Conservation (phyloP, 2,888 invertebrate species). For the Yponomeuta evonymella region DNA sequence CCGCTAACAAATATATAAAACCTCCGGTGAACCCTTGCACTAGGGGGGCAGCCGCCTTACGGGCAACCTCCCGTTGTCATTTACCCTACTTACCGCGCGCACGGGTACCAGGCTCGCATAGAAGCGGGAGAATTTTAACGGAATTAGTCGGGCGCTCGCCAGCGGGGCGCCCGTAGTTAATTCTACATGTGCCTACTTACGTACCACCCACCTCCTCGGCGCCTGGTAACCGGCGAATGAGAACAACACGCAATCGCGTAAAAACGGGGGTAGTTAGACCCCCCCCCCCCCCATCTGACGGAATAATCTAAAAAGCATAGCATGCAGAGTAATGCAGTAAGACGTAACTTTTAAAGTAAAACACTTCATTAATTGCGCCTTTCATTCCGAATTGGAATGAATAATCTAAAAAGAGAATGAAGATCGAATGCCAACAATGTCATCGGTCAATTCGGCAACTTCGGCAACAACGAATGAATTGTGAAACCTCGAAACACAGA, state of each 20-base stretch:
- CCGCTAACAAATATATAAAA: constrained; percentile 10
- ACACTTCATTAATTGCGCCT: too few relatives aligned
- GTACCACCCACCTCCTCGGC: constrained; percentile 57
- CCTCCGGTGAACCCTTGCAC: constrained; percentile 12
- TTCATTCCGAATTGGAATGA: too few relatives aligned
- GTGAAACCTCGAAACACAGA: too few relatives aligned
- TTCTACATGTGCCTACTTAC: constrained; percentile 31
- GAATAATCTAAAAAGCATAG: neutral
- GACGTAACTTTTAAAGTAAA: too few relatives aligned
- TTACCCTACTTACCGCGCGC: constrained; percentile 49
- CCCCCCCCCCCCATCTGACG: neutral
- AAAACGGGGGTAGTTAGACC: constrained; percentile 37
- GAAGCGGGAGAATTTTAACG: constrained; percentile 70
- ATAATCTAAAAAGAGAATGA: too few relatives aligned
- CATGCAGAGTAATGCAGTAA: too few relatives aligned
- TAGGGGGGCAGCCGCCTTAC: constrained; percentile 18
- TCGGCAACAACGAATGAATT: too few relatives aligned
- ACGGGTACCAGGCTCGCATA: constrained; percentile 64
- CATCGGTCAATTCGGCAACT: too few relatives aligned
- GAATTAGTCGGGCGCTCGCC: constrained; percentile 70
- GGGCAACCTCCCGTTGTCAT: constrained; percentile 55
- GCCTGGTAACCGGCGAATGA: constrained; percentile 56
- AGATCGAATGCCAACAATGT: too few relatives aligned
- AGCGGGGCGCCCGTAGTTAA: constrained; percentile 71
- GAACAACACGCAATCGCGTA: constrained; percentile 63